These are phyloP conservation scores for Pseudocheirus occidentalis DNA, from an alignment of 2,797 vertebrate genomes.

Conservation along the genomic window DNA sequence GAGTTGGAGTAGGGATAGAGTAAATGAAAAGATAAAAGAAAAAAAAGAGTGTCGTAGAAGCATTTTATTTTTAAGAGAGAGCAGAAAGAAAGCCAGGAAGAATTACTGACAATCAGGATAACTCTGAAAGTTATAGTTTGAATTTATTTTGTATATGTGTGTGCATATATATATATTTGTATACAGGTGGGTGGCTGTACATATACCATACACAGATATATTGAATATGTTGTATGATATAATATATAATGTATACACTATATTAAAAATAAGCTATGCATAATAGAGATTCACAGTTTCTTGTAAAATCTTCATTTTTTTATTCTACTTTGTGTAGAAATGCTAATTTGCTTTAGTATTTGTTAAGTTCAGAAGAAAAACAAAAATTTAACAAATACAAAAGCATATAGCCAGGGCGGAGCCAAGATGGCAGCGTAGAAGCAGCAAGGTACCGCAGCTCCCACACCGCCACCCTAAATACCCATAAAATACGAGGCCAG, in stretches of 20 bases:
- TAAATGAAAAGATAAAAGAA: neutral
- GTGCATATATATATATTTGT: neutral
- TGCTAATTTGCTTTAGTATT: neutral
- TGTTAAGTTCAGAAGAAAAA: neutral
- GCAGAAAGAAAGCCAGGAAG: neutral
- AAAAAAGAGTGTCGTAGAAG: neutral
- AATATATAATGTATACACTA: neutral
- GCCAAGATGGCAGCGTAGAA: too few species aligned
- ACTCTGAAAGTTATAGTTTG: neutral
- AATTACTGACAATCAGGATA: neutral
- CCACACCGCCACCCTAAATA: too few species aligned
- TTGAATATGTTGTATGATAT: neutral
- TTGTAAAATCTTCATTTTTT: neutral
- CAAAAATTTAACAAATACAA: neutral
- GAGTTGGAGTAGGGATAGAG: neutral
- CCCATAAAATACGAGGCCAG: too few species aligned
- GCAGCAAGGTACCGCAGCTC: too few species aligned
- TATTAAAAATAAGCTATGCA: neutral
- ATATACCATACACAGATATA: neutral
- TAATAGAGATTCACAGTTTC: neutral
- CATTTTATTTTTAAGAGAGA: neutral
- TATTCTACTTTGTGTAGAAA: neutral
- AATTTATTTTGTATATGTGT: neutral
- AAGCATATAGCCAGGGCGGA: neutral
- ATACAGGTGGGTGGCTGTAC: too few species aligned